These are phyloP conservation scores for Chironomus tepperi DNA, from an alignment of 1,140 invertebrate genomes.

Conservation along the genomic window DNA sequence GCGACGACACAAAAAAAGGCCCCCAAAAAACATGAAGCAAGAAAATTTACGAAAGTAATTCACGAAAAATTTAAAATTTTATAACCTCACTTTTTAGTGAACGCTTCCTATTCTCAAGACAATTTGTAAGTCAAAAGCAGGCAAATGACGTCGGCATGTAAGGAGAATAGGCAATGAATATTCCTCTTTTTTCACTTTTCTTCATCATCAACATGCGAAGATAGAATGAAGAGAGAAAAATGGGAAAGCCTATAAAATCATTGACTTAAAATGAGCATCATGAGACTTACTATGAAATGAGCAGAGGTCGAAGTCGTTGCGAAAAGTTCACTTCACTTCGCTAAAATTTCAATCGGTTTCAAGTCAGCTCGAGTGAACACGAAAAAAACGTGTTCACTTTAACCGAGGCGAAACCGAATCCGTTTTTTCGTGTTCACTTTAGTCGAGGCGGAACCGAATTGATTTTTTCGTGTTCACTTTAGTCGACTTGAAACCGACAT, in stretches of 20 bases:
- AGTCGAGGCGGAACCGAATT: too few species aligned
- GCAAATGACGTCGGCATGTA: background rate
- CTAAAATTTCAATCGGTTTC: too few species aligned
- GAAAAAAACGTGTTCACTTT: too few species aligned
- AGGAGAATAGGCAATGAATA: background rate
- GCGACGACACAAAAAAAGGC: too few species aligned
- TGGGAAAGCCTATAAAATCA: background rate
- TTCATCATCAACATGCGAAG: background rate
- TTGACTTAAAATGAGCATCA: constrained; percentile 1
- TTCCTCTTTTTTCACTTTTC: background rate
- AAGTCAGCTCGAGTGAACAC: too few species aligned
- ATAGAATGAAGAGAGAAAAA: too few species aligned
- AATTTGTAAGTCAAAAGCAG: background rate
- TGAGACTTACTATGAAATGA: background rate
- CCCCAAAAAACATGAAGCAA: background rate
- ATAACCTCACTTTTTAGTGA: background rate
- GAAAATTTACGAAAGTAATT: background rate
- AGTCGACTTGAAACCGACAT: too few species aligned
- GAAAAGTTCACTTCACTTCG: too few species aligned
- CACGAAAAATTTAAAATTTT: background rate
- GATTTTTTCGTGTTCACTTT: too few species aligned
- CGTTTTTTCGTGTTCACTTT: too few species aligned
- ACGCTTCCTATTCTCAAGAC: background rate
- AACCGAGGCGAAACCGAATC: too few species aligned
- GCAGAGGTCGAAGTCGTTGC: too few species aligned